phyloP scores from a whole-genome alignment of 2,113 vertebrate genomes.

The Mixornis gularis region DNA sequence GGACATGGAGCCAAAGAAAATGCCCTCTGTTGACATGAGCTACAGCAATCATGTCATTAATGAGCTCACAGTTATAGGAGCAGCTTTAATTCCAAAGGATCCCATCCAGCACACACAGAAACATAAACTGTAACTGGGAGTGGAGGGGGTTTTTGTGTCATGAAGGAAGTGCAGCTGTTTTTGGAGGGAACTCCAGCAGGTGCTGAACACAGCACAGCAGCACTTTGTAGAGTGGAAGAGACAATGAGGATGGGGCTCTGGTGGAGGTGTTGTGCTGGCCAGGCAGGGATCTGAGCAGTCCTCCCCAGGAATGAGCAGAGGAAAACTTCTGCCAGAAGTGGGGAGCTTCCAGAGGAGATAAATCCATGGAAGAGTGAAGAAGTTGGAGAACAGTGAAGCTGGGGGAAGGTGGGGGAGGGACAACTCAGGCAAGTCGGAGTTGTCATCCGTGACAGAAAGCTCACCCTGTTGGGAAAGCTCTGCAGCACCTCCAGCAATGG shows the following conservation, averaged over 20 bases:
- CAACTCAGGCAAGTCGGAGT: neutral
- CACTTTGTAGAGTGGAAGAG: neutral
- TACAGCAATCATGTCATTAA: neutral
- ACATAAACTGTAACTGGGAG: neutral
- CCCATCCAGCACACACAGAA: neutral
- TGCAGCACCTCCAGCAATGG: neutral
- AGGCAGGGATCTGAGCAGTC: neutral
- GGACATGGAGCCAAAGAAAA: neutral
- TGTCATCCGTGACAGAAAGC: neutral
- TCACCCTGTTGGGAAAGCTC: neutral
- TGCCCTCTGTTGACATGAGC: neutral
- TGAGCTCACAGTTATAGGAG: neutral
- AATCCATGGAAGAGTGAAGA: neutral
- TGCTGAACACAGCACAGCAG: neutral
- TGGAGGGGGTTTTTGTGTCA: neutral
- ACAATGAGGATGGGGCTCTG: neutral
- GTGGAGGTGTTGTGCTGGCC: neutral
- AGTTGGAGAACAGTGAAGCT: rapidly evolving
- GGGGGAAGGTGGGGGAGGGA: neutral
- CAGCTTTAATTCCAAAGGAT: neutral
- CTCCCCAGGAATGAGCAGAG: rapidly evolving
- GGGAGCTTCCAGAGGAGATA: neutral
- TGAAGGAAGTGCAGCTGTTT: neutral
- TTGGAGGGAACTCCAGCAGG: neutral
- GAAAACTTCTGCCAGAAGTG: neutral